These are phyloP conservation scores for Sogatella furcifera DNA, from an alignment of 1,140 invertebrate genomes.

Conservation along the genomic window DNA sequence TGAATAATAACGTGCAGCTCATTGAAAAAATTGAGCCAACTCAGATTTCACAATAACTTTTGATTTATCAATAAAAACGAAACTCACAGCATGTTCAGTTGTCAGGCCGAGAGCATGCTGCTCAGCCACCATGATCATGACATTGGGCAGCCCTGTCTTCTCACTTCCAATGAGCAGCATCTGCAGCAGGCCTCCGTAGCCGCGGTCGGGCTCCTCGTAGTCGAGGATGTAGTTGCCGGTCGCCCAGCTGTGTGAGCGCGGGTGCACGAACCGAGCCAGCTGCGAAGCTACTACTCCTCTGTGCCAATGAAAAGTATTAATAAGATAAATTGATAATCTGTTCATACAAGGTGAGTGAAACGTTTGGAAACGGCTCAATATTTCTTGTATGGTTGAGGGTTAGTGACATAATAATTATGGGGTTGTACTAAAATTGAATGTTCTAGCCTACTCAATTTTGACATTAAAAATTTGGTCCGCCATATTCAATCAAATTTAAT, in stretches of 20 bases:
- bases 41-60: too few relatives aligned
- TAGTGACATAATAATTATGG: too few relatives aligned
- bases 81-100: conserved; percentile 41
- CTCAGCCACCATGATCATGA: conserved; percentile 43
- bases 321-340: too few relatives aligned
- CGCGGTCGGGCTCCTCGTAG: conserved; percentile 44
- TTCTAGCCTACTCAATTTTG: too few relatives aligned
- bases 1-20: too few relatives aligned
- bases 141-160: conserved; percentile 45
- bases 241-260: conserved; percentile 37
- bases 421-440: too few relatives aligned
- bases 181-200: conserved; percentile 46
- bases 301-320: conserved; percentile 17
- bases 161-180: conserved; percentile 46
- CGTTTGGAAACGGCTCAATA: too few relatives aligned
- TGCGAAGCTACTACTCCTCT: conserved; percentile 46
- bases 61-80: neutral
- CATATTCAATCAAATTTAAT: too few relatives aligned
- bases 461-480: too few relatives aligned
- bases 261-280: conserved; percentile 41
- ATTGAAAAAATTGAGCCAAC: too few relatives aligned
- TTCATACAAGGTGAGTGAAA: too few relatives aligned
- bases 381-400: too few relatives aligned
- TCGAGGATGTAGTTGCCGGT: conserved; percentile 54
- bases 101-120: conserved; percentile 44